Percentiles rank a stretch among this genome's conserved stretches.
Evolutionary conservation across 2,113 vertebrate species (phyloP).

Genomic region (Chlamydotis undulata): DNA sequence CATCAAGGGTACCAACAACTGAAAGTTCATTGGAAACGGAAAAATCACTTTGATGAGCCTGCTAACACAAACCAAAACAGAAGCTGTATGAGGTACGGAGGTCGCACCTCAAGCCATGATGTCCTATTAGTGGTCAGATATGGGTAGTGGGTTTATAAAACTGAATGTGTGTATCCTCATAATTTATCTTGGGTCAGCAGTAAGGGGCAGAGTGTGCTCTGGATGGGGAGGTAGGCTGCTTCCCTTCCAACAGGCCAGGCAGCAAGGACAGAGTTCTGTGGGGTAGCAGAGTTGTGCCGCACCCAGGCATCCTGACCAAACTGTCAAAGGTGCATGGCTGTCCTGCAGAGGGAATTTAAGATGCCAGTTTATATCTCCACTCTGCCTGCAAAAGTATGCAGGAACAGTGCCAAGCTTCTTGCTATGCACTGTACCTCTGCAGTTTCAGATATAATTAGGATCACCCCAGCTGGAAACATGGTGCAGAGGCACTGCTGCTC

Average conservation of each 20-base stretch:
- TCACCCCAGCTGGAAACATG: background rate
- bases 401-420: slow-evolving; percentile 19
- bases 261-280: background rate
- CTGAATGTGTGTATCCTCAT: background rate
- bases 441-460: slow-evolving; percentile 42
- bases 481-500: background rate
- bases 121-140: background rate
- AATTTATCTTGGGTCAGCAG: background rate
- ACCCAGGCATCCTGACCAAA: background rate
- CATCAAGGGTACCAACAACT: background rate
- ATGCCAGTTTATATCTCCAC: background rate
- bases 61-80: background rate
- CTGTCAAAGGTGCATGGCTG: background rate
- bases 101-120: background rate
- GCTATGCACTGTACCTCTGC: slow-evolving; percentile 11
- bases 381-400: background rate
- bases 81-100: background rate
- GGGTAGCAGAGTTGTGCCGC: background rate
- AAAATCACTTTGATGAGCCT: background rate
- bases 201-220: background rate
- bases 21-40: background rate
- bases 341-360: background rate
- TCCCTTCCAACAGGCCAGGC: background rate
- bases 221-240: background rate
- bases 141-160: background rate